These are phyloP conservation scores for Lycia hirtaria DNA, from an alignment of 2,888 invertebrate species.

Conservation along the genomic window DNA sequence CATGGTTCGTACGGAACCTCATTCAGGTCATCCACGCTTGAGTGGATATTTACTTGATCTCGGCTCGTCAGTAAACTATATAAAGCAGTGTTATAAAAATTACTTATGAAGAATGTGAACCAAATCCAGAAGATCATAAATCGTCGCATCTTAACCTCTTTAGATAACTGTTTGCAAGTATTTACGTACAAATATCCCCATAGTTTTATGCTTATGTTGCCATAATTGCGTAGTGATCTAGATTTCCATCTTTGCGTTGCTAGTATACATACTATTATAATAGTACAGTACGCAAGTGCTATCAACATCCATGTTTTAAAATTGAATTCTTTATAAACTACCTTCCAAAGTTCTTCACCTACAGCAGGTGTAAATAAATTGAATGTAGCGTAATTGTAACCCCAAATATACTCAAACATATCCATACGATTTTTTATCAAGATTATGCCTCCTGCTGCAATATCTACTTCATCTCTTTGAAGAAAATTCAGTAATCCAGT, in stretches of 20 bases:
- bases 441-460: conserved; percentile 58
- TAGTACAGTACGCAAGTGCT: conserved; percentile 44
- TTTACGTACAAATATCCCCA: conserved; percentile 63
- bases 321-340: conserved; percentile 59
- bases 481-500: conserved; percentile 57
- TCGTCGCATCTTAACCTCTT: conserved; percentile 48
- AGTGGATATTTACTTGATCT: conserved; percentile 43
- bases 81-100: conserved; percentile 65
- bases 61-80: conserved; percentile 60
- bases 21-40: conserved; percentile 46
- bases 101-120: conserved; percentile 65
- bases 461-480: conserved; percentile 51
- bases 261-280: conserved; percentile 42
- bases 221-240: conserved; percentile 36
- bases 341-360: conserved; percentile 55
- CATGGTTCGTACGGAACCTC: conserved; percentile 57
- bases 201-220: conserved; percentile 49
- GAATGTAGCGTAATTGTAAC: conserved; percentile 54
- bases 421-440: conserved; percentile 59
- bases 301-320: conserved; percentile 57
- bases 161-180: conserved; percentile 49
- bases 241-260: conserved; percentile 37
- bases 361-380: conserved; percentile 53
- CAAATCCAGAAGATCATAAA: conserved; percentile 63
- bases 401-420: conserved; percentile 63